phyloP scores from a whole-genome alignment of 2,797 vertebrate genomes.

The Taeniopygia guttata region DNA sequence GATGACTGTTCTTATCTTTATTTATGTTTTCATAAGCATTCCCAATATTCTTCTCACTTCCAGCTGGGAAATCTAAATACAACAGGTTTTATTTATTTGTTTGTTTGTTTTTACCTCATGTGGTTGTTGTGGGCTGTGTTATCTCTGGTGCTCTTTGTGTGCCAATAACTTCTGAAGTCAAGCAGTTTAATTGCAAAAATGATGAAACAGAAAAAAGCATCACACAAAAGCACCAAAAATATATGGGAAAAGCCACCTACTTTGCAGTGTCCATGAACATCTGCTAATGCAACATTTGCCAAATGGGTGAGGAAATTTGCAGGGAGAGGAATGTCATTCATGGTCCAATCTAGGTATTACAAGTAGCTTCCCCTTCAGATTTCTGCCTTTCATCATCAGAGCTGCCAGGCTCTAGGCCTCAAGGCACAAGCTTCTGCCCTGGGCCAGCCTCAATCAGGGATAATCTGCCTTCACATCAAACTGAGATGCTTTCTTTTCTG shows the following conservation, averaged over 20 bases:
- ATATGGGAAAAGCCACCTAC: background rate
- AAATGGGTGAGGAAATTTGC: background rate
- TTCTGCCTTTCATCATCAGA: background rate
- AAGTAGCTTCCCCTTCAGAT: background rate
- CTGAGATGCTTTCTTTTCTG: background rate
- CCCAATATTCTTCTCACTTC: background rate
- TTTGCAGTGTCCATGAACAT: background rate
- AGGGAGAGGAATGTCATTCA: background rate
- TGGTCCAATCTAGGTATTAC: background rate
- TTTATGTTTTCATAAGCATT: background rate
- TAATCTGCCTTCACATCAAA: background rate
- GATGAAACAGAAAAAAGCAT: background rate
- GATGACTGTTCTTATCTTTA: constrained; percentile 1
- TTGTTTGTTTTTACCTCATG: background rate
- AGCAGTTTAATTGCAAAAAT: background rate
- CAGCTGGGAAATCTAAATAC: background rate
- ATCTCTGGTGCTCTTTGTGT: background rate
- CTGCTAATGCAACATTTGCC: background rate
- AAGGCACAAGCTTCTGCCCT: background rate
- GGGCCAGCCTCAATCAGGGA: background rate
- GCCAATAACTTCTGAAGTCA: background rate
- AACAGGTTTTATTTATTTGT: background rate
- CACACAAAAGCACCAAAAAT: background rate
- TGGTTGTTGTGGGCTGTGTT: background rate
- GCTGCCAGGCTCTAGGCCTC: background rate